phyloP scores from a whole-genome alignment of 2,888 invertebrate species.

The Netelia virgata region DNA sequence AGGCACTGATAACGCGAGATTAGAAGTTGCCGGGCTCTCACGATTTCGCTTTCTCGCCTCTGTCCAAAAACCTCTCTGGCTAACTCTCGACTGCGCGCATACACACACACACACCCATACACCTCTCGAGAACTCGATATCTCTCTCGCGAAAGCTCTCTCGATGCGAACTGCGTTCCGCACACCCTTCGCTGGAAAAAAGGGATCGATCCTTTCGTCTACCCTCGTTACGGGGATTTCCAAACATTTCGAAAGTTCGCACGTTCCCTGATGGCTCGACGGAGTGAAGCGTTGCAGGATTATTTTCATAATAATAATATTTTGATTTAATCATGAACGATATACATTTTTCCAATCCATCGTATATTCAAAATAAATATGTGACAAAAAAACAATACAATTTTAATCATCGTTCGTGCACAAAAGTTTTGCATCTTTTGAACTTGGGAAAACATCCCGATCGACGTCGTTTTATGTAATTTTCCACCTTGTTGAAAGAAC shows the following conservation, averaged over 20 bases:
- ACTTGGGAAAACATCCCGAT: background rate
- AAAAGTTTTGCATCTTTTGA: too few species aligned
- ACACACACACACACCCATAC: background rate
- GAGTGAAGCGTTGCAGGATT: background rate
- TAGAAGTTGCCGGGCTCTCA: slow-evolving; percentile 57
- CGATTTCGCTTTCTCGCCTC: slow-evolving; percentile 54
- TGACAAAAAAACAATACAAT: too few species aligned
- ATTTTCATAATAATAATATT: background rate
- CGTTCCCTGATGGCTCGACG: slow-evolving; percentile 10
- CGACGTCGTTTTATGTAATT: background rate
- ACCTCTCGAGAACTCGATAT: background rate
- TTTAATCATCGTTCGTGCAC: too few species aligned
- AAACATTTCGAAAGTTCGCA: slow-evolving; percentile 40
- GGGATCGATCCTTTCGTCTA: slow-evolving; percentile 39
- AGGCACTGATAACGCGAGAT: slow-evolving; percentile 66
- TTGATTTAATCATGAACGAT: background rate
- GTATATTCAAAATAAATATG: background rate
- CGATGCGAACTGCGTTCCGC: background rate
- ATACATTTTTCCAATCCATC: background rate
- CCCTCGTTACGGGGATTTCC: slow-evolving; percentile 38
- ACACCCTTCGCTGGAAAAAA: slow-evolving; percentile 25
- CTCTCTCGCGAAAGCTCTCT: slow-evolving; percentile 28
- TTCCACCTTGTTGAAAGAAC: background rate
- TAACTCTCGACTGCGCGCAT: background rate
- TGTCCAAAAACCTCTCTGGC: background rate